Percentiles rank a stretch among this genome's conserved stretches.
These are phyloP conservation scores for Phyllotreta cruciferae DNA, from an alignment of 2,888 invertebrate genomes.

Conservation along the genomic window DNA sequence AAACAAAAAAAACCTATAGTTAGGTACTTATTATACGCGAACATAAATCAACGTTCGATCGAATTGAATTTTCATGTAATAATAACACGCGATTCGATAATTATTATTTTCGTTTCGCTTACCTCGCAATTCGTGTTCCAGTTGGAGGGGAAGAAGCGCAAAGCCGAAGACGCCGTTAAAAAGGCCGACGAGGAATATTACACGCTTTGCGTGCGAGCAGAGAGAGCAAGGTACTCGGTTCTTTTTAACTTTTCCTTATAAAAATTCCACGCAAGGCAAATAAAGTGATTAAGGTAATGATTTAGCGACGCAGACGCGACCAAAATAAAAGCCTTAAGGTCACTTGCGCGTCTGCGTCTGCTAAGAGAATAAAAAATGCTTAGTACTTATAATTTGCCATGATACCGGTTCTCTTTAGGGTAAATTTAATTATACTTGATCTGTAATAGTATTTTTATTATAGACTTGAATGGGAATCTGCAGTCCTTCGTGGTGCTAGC, in stretches of 20 bases:
- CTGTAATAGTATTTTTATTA: conserved; percentile 18
- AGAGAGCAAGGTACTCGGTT: conserved; percentile 74
- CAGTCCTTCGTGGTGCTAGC: conserved; percentile 84
- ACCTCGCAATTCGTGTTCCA: conserved; percentile 54
- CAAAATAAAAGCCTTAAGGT: not conserved
- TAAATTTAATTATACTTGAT: not conserved
- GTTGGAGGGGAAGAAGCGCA: conserved; percentile 86
- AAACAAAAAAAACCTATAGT: conserved; percentile 1
- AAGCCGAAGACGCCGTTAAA: conserved; percentile 89
- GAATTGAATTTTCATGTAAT: conserved; percentile 1
- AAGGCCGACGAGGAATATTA: conserved; percentile 95
- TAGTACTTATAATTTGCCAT: too few species aligned
- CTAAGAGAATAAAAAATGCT: too few species aligned
- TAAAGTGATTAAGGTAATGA: conserved; percentile 28
- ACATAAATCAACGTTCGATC: not conserved
- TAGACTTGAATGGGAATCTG: conserved; percentile 90
- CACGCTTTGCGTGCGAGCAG: conserved; percentile 87
- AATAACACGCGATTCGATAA: conserved; percentile 7
- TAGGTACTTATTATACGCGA: not conserved
- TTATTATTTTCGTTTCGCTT: conserved; percentile 1
- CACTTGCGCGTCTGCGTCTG: not conserved
- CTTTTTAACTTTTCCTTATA: not conserved
- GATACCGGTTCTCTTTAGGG: too few species aligned
- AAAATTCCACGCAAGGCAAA: conserved; percentile 1
- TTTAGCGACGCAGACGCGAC: not conserved